phyloP scores from a whole-genome alignment of 2,888 invertebrate genomes.

The Agrotis exclamationis region DNA sequence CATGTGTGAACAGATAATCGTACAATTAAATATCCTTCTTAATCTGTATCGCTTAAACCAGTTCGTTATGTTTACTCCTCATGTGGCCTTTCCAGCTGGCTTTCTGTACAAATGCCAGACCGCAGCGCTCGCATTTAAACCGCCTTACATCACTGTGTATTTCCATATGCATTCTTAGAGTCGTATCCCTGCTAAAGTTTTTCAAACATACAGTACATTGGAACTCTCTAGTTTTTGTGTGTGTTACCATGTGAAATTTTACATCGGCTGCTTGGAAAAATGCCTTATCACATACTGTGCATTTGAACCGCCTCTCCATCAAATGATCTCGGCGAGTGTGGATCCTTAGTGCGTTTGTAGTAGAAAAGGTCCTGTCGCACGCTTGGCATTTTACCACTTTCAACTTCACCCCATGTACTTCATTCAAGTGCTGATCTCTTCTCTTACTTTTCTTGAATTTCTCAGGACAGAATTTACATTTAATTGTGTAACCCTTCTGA shows the following conservation, averaged over 20 bases:
- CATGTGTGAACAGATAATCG: background rate
- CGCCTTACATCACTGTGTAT: constrained; percentile 71
- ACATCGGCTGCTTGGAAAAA: constrained; percentile 66
- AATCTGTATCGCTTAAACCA: constrained; percentile 22
- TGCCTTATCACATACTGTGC: constrained; percentile 51
- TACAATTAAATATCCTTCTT: background rate
- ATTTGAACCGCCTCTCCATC: constrained; percentile 62
- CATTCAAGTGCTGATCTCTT: constrained; percentile 63
- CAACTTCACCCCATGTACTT: constrained; percentile 63
- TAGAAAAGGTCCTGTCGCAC: constrained; percentile 81
- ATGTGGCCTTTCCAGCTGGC: constrained; percentile 71
- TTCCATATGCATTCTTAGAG: constrained; percentile 70
- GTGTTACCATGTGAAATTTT: constrained; percentile 75
- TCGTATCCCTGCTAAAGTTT: constrained; percentile 66
- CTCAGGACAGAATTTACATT: constrained; percentile 69
- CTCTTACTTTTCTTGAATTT: constrained; percentile 61
- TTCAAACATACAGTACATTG: constrained; percentile 80
- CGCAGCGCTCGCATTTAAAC: constrained; percentile 69
- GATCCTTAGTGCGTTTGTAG: constrained; percentile 81
- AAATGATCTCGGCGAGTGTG: constrained; percentile 82
- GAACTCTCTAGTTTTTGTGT: constrained; percentile 72
- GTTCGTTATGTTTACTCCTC: constrained; percentile 61
- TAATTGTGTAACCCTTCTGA: constrained; percentile 13
- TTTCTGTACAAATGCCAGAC: constrained; percentile 69
- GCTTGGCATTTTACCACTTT: constrained; percentile 64